Conservation (phyloP, 2,888 invertebrate genomes). For the Lasioglossum marginatum region DNA sequence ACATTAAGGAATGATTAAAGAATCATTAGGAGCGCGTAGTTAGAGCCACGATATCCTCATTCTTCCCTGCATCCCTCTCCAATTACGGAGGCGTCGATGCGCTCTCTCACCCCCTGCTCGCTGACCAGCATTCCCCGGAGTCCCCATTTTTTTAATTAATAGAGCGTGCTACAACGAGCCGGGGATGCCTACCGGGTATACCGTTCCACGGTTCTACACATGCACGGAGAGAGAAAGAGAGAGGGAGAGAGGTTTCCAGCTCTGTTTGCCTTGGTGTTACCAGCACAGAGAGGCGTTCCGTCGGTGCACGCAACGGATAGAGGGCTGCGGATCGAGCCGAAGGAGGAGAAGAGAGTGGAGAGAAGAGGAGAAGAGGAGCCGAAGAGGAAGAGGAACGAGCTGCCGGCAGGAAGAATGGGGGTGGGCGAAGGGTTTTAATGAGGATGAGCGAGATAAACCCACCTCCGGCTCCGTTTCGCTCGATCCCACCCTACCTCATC, state of each 20-base stretch:
- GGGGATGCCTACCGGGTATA: constrained; percentile 71
- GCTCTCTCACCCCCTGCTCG: constrained; percentile 62
- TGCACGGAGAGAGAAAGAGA: not conserved
- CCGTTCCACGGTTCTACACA: constrained; percentile 31
- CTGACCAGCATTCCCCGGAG: constrained; percentile 74
- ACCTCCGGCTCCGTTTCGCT: constrained; percentile 59
- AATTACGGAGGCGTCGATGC: constrained; percentile 68
- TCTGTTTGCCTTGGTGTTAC: constrained; percentile 54
- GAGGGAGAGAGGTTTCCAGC: constrained; percentile 14
- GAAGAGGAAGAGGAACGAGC: constrained; percentile 62
- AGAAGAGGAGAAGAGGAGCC: constrained; percentile 58
- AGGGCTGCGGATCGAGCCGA: constrained; percentile 60
- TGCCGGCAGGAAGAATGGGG: constrained; percentile 68
- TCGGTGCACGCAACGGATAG: constrained; percentile 35
- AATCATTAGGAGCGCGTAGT: constrained; percentile 64
- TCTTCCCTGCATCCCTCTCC: constrained; percentile 57
- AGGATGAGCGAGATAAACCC: constrained; percentile 82
- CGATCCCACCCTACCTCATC: constrained; percentile 41
- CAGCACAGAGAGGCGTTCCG: constrained; percentile 41
- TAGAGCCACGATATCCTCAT: constrained; percentile 58
- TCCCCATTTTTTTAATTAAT: constrained; percentile 80
- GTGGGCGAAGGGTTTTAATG: constrained; percentile 79
- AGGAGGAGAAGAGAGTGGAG: constrained; percentile 19
- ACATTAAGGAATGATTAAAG: constrained; percentile 61
- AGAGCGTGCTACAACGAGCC: constrained; percentile 76